Base-by-base conservation (phyloP, 2,888 invertebrate species). In the Hyposoter dolosus region DNA sequence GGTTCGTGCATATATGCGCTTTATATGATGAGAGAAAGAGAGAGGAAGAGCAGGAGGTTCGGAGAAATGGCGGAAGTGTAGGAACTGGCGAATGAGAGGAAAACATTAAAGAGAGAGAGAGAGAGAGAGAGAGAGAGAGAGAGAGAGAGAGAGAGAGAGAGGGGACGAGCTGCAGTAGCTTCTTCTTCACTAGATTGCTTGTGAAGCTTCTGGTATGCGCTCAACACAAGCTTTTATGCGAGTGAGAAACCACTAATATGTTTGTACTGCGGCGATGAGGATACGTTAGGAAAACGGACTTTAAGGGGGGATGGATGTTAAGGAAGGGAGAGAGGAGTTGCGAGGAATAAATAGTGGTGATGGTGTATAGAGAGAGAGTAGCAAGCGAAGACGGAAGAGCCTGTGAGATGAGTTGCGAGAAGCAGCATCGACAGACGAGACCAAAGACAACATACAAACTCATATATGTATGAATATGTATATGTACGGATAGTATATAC, bases 221-320 rank as follows among this genome's bases (percentile, higher is more conserved):
- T 60, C 60, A 28, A 72, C 83, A 84, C 82, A 84, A 74, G 86
- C 86, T 85, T 87, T 89, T 87, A 84, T 84, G 72, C 78, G 79
- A 79, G 87, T 76, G 87, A 86, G 84, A 88, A 89, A 88, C 89
- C 89, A 86, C 88, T 88, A 89, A 89, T 88, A 87, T 89, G 87
- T 88, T 89, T 89, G 86, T 86, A 87, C 87, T 86, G 85, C 80
- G 88, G 84, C 85, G 72, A 88, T 87, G 83, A 83, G 82, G 79
- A 86, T 84, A 87, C 81, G 82, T 74, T 85, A 74, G 82, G 77
- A 86, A 83, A 83, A 74, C 75, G 81, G 72, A 71, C 72, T 19
- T 19, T 19, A 12, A 47, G 28, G 12, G 17, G 60, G 40, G 6
- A 65, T 35, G 50, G 28, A 60, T 47, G 66, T 32, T 40, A 43